Base-by-base conservation (phyloP, 2,888 invertebrate species). In the Dynastes maya region DNA sequence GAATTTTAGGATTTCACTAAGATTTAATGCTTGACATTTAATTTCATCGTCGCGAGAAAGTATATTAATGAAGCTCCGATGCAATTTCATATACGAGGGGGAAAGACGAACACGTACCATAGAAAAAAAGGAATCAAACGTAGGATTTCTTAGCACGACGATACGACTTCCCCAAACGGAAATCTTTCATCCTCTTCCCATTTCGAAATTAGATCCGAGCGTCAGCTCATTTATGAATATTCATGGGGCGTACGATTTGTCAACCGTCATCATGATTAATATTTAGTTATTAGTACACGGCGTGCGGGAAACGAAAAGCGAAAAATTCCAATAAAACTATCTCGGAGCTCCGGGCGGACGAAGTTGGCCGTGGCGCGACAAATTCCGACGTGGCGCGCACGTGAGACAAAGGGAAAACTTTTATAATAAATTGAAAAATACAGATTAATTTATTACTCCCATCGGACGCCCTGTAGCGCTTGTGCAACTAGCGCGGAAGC, bases 341-440 rank as follows among this genome's bases (percentile, higher is more conserved):
- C 22, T 16, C 16, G 40, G 9, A 13, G 45, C 13, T 58, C 16
- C 22, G 22, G n/a, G 27, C 63, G 51, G n/a, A 27, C 68, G 51
- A 68, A 68, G 51, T 68, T 51, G n/a, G 49, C 27, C n/a, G 49
- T 13, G n/a, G 51, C 29, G 51, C 55, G 71, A 71, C 71, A 58
- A 58, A 58, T 58, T 58, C 55, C 8, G 45, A 11, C 1, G 45
- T 11, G 45, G 45, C 45, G 22, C 27, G 55, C 13, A 9, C 55
- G 55, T 22, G 61, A 29, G 27, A 68, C 72, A 74, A 74, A 74
- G 63, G 8, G 61, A 74, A 74, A 74, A 74, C 61, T 74, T 68
- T 74, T 74, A 61, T 61, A 74, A 74, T 74, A 74, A 74, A 74
- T 74, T 74, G 72, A 74, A 74, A 74, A 74, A 74, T 37, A 74